Conservation (phyloP, 2,797 vertebrate genomes). For the Cyclopterus lumpus region DNA sequence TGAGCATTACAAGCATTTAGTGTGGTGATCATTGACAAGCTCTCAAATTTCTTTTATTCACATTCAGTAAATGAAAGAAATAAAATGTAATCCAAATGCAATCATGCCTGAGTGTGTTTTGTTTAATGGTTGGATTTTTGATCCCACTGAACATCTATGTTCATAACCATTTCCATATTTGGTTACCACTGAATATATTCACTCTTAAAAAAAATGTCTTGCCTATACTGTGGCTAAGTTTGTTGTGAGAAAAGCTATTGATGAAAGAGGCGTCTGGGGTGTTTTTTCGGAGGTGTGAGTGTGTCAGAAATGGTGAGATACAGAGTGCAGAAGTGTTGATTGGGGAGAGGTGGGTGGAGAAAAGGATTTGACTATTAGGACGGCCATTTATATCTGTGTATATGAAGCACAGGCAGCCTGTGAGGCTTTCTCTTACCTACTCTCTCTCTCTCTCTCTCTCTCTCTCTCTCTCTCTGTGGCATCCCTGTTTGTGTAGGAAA, state of each 20-base stretch:
- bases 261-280: constrained; percentile 40
- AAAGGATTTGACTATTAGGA: constrained; percentile 47
- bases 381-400: constrained; percentile 33
- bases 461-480: constrained; percentile 13
- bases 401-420: constrained; percentile 6
- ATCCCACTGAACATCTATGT: not conserved
- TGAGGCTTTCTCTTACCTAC: constrained; percentile 23
- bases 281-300: constrained; percentile 59
- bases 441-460: too few relatives aligned
- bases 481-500: constrained; percentile 51
- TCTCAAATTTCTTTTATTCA: constrained; percentile 16
- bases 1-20: constrained; percentile 50
- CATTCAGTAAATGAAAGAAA: constrained; percentile 22
- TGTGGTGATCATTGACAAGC: constrained; percentile 29
- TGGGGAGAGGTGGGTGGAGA: constrained; percentile 40
- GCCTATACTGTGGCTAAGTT: constrained; percentile 43
- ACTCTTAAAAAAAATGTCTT: constrained; percentile 17
- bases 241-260: constrained; percentile 50
- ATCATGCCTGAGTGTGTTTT: constrained; percentile 4
- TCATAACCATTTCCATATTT: constrained; percentile 22
- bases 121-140: constrained; percentile 29
- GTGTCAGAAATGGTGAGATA: constrained; percentile 57
- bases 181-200: constrained; percentile 25
- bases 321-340: constrained; percentile 65
- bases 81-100: constrained; percentile 24